Percentiles rank a stretch among this genome's conserved stretches.
phyloP scores from a whole-genome alignment of 1,140 invertebrate genomes.

The Arion vulgaris region DNA sequence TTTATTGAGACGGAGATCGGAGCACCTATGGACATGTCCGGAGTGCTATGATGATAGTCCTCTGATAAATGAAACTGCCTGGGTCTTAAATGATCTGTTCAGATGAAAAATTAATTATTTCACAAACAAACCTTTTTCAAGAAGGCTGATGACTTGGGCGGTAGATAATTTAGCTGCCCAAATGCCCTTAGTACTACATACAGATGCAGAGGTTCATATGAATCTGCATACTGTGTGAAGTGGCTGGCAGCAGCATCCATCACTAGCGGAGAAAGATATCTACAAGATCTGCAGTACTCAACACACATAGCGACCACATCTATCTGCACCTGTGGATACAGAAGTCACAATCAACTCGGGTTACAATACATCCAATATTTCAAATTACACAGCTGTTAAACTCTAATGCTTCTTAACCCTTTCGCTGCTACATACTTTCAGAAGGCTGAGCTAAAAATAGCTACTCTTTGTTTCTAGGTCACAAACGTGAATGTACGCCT shows the following conservation, averaged over 20 bases:
- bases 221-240: conserved; percentile 75
- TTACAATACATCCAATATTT: too few relatives aligned
- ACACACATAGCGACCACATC: conserved; percentile 77
- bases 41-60: too few relatives aligned
- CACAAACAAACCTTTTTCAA: conserved; percentile 74
- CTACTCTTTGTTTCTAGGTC: too few relatives aligned
- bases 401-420: too few relatives aligned
- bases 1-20: too few relatives aligned
- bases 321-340: conserved; percentile 70
- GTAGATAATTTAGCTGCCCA: conserved; percentile 79
- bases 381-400: too few relatives aligned
- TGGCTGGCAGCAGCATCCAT: conserved; percentile 77
- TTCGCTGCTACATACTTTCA: too few relatives aligned
- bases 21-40: too few relatives aligned
- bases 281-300: conserved; percentile 78
- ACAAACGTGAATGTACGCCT: too few relatives aligned
- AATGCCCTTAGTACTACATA: conserved; percentile 78
- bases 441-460: too few relatives aligned
- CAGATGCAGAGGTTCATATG: conserved; percentile 75
- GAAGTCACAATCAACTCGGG: not conserved
- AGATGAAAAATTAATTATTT: not conserved
- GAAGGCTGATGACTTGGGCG: conserved; percentile 75
- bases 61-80: too few relatives aligned
- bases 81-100: not conserved
- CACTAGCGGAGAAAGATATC: conserved; percentile 76